phyloP scores from a whole-genome alignment of 2,113 vertebrate species.

The Catharus bicknelli region DNA sequence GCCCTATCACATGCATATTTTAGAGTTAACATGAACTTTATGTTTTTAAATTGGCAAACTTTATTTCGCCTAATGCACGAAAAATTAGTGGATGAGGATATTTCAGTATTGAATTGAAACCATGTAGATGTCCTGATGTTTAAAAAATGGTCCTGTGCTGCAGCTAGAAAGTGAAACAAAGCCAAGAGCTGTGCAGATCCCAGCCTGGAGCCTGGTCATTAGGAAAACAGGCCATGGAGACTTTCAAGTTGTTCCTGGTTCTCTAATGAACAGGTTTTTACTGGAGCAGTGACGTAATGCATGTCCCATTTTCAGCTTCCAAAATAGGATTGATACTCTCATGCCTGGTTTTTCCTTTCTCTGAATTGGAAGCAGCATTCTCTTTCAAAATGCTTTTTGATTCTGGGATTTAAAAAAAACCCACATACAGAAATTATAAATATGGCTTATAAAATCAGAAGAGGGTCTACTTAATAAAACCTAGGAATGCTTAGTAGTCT shows the following conservation, averaged over 20 bases:
- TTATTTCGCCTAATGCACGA: background rate
- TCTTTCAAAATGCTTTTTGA: background rate
- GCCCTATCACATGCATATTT: background rate
- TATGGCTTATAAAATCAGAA: background rate
- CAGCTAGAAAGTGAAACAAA: background rate
- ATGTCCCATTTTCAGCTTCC: constrained; percentile 14
- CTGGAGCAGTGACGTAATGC: background rate
- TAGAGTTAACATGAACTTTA: background rate
- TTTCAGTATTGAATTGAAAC: background rate
- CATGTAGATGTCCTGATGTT: background rate
- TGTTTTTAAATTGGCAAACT: background rate
- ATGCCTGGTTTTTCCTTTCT: background rate
- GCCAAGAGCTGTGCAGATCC: background rate
- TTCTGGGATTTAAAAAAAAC: background rate
- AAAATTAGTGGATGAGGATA: background rate
- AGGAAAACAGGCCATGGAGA: background rate
- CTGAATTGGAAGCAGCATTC: background rate
- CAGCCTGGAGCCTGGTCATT: background rate
- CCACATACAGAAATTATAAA: background rate
- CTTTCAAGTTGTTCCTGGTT: background rate
- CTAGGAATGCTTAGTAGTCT: background rate
- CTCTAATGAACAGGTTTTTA: background rate
- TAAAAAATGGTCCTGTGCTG: background rate
- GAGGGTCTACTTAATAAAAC: background rate
- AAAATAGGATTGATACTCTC: background rate